Evolutionary conservation across 1,140 invertebrate genomes (phyloP), one percentile per base, ranked within the genome.

Genomic region (Liolophura sinensis): DNA sequence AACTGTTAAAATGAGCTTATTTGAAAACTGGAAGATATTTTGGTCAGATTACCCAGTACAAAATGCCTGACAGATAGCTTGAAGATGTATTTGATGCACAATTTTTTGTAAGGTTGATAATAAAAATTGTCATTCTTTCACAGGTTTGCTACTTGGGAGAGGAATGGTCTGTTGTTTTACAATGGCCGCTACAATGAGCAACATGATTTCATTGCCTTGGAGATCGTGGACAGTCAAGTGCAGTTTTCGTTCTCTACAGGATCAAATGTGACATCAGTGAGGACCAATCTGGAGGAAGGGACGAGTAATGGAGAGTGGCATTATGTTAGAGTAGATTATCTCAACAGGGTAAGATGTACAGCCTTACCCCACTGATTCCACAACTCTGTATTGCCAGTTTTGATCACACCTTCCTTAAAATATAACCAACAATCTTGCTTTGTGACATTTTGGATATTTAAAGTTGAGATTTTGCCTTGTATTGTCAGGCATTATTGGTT

Each of bases 121-220:
- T n/a, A n/a, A n/a, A n/a, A n/a, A 57, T 50, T 56, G 49, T n/a
- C 54, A 64, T 68, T 73, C 65, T 71, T 67, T 80, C 83, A 48
- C 76, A 91, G 90, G 73, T 97, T 98, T 85, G 92, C 95, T 0
- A 97, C 95, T 0, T 91, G 93, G 70, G 84, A 90, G 16, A 87
- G 89, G 1, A 91, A 95, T 71, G 96, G 94, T 0, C 81, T 99
- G 0, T 79, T 99, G 0, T 85, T 98, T 0, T 98, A 99, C 86
- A 98, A 98, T 82, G 96, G 96, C 0, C 88, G 96, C 0, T 98
- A 97, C 81, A 97, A 98, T 81, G 94, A 97, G 75, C 88, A 91
- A 16, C 95, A 97, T 78, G 96, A 99, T 81, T 99, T 97, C 77
- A 87, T 99, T 22, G 92, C 96, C 0, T 80, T 99, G 50, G 95